Percentiles rank a stretch among this genome's conserved stretches.
phyloP scores from a whole-genome alignment of 2,113 vertebrate genomes.

The Calidris pygmaea region DNA sequence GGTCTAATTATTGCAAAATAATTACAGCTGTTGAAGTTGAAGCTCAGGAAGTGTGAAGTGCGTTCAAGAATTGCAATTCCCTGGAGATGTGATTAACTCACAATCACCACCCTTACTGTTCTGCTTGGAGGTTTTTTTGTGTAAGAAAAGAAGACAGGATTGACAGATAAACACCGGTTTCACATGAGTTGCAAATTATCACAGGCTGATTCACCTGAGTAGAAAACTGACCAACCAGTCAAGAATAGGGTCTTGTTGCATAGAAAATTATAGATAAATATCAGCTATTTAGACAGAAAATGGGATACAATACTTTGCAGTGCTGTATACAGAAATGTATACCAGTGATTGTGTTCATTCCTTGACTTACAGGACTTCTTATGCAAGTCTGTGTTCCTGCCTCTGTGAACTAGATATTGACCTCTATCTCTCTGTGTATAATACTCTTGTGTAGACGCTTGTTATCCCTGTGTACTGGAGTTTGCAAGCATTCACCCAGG shows the following conservation, averaged over 20 bases:
- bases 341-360: not conserved
- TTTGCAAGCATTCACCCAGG: not conserved
- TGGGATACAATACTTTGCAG: not conserved
- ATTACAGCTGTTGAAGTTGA: conserved; percentile 26
- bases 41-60: conserved; percentile 16
- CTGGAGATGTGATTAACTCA: not conserved
- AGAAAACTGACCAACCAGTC: not conserved
- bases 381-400: not conserved
- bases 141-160: not conserved
- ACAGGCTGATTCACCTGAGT: not conserved
- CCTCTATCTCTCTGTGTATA: not conserved
- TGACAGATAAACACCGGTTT: not conserved
- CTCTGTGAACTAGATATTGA: not conserved
- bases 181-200: not conserved
- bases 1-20: conserved; percentile 41
- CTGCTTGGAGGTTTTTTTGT: not conserved
- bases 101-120: not conserved
- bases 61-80: not conserved
- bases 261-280: not conserved
- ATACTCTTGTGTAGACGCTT: not conserved
- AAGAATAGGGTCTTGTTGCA: not conserved
- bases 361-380: not conserved
- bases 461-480: not conserved
- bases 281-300: not conserved
- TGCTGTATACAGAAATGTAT: not conserved